These are phyloP conservation scores for Tympanuchus pallidicinctus DNA, from an alignment of 2,113 vertebrate species.

Conservation along the genomic window DNA sequence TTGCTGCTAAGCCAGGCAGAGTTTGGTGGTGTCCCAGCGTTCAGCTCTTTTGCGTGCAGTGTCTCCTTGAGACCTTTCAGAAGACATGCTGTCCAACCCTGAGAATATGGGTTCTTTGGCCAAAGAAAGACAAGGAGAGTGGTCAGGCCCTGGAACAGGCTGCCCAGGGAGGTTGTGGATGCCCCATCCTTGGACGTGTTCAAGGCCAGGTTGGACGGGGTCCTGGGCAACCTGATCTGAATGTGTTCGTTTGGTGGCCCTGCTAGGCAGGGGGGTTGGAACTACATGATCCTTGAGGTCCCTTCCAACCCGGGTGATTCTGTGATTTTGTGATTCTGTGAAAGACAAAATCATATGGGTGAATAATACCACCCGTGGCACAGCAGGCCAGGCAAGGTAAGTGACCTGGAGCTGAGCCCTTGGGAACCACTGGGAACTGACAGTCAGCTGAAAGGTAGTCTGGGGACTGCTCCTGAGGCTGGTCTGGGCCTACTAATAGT, in stretches of 20 bases:
- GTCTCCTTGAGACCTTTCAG: neutral
- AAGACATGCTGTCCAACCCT: neutral
- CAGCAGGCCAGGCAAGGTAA: neutral
- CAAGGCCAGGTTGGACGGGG: too few species aligned
- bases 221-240: too few species aligned
- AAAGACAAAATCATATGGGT: neutral
- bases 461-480: neutral
- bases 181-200: too few species aligned
- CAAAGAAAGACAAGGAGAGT: neutral
- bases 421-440: neutral
- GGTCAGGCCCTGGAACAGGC: too few species aligned
- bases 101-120: neutral
- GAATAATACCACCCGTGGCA: fast-evolving
- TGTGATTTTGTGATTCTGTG: too few species aligned
- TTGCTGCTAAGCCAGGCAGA: neutral
- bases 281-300: too few species aligned
- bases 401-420: neutral
- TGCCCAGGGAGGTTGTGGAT: too few species aligned
- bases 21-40: neutral
- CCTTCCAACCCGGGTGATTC: too few species aligned
- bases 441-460: neutral
- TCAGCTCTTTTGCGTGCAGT: neutral
- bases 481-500: neutral
- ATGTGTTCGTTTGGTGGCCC: too few species aligned
- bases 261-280: too few species aligned